Percentiles rank a stretch among this genome's conserved stretches.
phyloP scores from a whole-genome alignment of 1,140 invertebrate species.

The Dreissena rostriformis region DNA sequence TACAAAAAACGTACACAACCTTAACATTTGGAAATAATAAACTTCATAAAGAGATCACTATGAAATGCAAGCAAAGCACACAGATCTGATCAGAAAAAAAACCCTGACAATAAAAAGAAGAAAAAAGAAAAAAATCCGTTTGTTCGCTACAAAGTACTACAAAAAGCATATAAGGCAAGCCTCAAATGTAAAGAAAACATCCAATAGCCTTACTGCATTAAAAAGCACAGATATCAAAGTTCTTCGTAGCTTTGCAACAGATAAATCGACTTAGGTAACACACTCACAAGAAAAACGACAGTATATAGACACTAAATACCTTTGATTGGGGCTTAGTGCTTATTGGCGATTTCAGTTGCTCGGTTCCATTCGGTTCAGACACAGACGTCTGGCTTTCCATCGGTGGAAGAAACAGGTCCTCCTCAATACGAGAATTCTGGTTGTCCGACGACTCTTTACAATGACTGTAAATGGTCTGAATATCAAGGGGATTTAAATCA shows the following conservation, averaged over 20 bases:
- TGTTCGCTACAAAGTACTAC: neutral
- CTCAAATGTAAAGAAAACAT: neutral
- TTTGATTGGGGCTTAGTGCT: conserved; percentile 37
- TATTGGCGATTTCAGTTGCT: conserved; percentile 31
- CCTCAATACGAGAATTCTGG: conserved; percentile 36
- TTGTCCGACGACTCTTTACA: conserved; percentile 47
- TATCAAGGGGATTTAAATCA: neutral
- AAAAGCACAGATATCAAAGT: neutral
- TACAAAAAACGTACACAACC: neutral
- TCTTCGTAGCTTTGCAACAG: neutral
- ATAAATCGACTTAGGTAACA: neutral
- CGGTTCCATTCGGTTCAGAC: conserved; percentile 30
- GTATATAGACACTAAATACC: conserved; percentile 1
- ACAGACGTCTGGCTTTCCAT: conserved; percentile 8
- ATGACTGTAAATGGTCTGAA: conserved; percentile 43
- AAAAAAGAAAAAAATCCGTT: neutral
- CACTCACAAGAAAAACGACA: neutral
- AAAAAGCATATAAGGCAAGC: neutral
- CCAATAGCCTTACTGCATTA: neutral
- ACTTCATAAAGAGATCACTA: neutral
- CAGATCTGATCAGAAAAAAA: neutral
- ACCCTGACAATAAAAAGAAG: neutral
- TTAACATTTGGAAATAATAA: neutral
- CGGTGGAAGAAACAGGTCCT: conserved; percentile 47
- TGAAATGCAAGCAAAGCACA: no score